A percentile compares a stretch with the other conserved stretches of the same genome.
Conservation (phyloP, 2,888 invertebrate species). For the Patella depressa region DNA sequence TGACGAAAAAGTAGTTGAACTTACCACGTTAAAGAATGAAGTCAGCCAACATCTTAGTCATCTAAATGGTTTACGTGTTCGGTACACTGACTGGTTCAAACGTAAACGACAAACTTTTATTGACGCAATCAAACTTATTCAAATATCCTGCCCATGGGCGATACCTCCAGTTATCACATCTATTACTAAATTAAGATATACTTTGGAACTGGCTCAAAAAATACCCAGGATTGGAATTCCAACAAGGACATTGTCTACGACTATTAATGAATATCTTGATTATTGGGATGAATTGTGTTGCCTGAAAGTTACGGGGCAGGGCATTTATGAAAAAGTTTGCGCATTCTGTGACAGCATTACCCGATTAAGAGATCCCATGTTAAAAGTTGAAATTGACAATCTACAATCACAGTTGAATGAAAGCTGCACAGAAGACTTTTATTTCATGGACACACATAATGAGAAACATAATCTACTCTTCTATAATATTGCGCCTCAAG, state of each 20-base stretch:
- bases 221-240: conserved; percentile 53
- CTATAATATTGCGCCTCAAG: conserved; percentile 58
- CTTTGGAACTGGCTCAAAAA: conserved; percentile 45
- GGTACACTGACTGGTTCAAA: conserved; percentile 66
- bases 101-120: conserved; percentile 55
- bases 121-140: conserved; percentile 57
- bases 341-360: conserved; percentile 54
- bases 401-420: conserved; percentile 49
- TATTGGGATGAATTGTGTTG: conserved; percentile 55
- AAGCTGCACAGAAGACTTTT: conserved; percentile 51
- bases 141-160: conserved; percentile 39
- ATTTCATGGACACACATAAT: conserved; percentile 57
- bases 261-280: conserved; percentile 53
- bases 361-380: conserved; percentile 54
- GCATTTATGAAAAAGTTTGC: conserved; percentile 48
- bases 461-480: conserved; percentile 62
- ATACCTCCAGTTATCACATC: not conserved
- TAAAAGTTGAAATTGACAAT: conserved; percentile 55
- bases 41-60: conserved; percentile 51
- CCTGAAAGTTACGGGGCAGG: conserved; percentile 55
- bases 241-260: conserved; percentile 42
- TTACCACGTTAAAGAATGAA: conserved; percentile 58
- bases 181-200: conserved; percentile 9
- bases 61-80: conserved; percentile 53
- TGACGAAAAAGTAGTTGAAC: conserved; percentile 58